Conservation (phyloP, 2,888 invertebrate genomes). For the Apotomis capreana region DNA sequence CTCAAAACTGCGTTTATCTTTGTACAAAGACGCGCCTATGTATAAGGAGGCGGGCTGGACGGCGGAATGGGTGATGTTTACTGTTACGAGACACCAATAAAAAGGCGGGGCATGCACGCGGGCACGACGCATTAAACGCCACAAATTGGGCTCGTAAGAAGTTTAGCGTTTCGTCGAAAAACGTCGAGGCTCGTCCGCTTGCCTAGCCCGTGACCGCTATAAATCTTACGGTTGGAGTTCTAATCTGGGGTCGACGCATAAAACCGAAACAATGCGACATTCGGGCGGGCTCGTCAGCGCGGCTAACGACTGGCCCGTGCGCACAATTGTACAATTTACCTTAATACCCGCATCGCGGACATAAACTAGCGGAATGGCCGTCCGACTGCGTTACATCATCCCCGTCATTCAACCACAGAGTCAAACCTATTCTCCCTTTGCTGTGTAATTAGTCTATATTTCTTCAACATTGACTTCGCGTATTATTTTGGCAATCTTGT, state of each 20-base stretch:
- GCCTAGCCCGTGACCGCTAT: conserved; percentile 74
- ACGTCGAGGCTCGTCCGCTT: conserved; percentile 61
- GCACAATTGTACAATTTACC: conserved; percentile 80
- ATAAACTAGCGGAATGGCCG: conserved; percentile 75
- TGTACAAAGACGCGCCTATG: conserved; percentile 34
- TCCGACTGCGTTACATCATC: conserved; percentile 28
- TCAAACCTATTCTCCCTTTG: conserved; percentile 10
- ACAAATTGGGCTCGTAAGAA: conserved; percentile 80
- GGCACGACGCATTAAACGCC: conserved; percentile 75
- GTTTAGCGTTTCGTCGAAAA: conserved; percentile 78
- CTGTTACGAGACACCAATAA: conserved; percentile 81
- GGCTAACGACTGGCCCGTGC: conserved; percentile 81
- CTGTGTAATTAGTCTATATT: background rate
- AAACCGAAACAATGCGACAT: conserved; percentile 79
- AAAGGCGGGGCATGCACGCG: conserved; percentile 79
- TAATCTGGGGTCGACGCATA: conserved; percentile 78
- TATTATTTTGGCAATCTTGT: conserved; percentile 30
- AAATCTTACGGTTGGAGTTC: conserved; percentile 75
- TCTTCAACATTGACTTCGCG: background rate
- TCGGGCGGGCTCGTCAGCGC: conserved; percentile 70
- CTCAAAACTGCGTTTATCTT: conserved; percentile 35
- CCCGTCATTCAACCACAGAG: conserved; percentile 19
- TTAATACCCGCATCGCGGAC: conserved; percentile 75
- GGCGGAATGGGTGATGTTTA: conserved; percentile 75
- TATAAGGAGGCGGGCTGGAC: conserved; percentile 33